phyloP scores from a whole-genome alignment of 2,888 invertebrate genomes.

The Pseudococcus longispinus region DNA sequence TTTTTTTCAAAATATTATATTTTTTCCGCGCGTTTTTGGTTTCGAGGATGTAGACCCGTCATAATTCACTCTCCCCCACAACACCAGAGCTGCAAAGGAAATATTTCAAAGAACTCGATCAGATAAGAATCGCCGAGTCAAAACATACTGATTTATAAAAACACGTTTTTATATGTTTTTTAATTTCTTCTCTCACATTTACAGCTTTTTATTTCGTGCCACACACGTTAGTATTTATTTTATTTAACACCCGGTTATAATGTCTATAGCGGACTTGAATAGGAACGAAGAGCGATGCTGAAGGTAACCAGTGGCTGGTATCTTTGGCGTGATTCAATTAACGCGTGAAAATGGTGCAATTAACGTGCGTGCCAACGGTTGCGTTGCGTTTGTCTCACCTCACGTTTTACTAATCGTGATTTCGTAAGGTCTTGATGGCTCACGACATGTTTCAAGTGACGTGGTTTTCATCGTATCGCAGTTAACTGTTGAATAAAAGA shows the following conservation, averaged over 20 bases:
- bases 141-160: not conserved
- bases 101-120: not conserved
- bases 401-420: too few relatives aligned
- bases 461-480: too few relatives aligned
- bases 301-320: not conserved
- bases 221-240: not conserved
- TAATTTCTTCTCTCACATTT: conserved; percentile 13
- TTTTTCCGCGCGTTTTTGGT: not conserved
- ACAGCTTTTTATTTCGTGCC: not conserved
- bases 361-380: not conserved
- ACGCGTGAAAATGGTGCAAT: not conserved
- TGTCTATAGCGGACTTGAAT: not conserved
- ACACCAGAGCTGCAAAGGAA: not conserved
- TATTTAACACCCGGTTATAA: not conserved
- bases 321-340: not conserved
- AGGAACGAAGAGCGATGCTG: not conserved
- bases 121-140: not conserved
- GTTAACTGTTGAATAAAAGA: too few relatives aligned
- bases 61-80: not conserved
- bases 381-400: too few relatives aligned
- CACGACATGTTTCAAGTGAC: too few relatives aligned
- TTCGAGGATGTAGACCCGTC: not conserved
- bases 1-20: not conserved
- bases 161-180: conserved; percentile 6
- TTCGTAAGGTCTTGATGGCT: too few relatives aligned